These are phyloP conservation scores for Conus betulinus DNA, from an alignment of 1,140 invertebrate genomes.

Conservation along the genomic window DNA sequence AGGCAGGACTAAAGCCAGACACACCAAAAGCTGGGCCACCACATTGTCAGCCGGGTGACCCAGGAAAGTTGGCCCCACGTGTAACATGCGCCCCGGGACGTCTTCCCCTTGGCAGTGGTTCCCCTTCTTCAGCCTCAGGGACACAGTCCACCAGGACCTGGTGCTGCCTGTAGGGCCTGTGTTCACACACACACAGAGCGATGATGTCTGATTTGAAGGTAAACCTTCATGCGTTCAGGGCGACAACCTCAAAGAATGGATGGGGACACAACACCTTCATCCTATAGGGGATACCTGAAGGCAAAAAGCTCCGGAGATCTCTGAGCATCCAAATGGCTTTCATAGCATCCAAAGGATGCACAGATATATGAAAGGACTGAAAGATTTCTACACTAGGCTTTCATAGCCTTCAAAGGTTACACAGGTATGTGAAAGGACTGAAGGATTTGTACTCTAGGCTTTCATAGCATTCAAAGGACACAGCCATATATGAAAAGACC, in stretches of 20 bases:
- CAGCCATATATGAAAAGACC: too few species aligned
- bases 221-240: neutral
- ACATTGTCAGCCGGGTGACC: neutral
- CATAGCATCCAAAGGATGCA: neutral
- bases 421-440: too few species aligned
- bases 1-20: neutral
- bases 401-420: too few species aligned
- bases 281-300: neutral
- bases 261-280: neutral
- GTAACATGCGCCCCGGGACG: neutral
- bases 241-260: neutral
- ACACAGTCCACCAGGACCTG: slow-evolving; percentile 5
- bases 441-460: too few species aligned
- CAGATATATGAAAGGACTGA: neutral
- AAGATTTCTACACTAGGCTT: too few species aligned
- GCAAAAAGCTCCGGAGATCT: too few species aligned
- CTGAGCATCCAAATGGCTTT: too few species aligned
- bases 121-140: neutral
- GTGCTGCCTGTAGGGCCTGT: slow-evolving; percentile 9
- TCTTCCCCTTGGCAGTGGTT: neutral
- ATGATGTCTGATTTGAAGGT: neutral
- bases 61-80: neutral
- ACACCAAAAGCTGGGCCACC: neutral
- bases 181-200: neutral
- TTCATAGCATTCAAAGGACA: too few species aligned